Conservation (phyloP, 2,888 invertebrate genomes). For the Heteromurus nitidus region DNA sequence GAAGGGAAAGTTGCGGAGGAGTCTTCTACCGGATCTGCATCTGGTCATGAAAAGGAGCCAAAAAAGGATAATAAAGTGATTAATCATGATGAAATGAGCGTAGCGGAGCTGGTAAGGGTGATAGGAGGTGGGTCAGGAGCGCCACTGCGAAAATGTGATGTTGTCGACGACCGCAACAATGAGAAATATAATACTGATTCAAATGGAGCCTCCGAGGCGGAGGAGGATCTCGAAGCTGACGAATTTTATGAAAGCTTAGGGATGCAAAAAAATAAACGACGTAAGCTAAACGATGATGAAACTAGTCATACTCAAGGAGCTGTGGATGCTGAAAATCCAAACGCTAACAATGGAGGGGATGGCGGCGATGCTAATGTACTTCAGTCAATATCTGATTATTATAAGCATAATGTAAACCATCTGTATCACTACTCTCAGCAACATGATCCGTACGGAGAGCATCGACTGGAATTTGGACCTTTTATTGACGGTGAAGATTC, state of each 20-base stretch:
- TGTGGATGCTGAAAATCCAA: too few relatives aligned
- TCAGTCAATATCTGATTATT: conserved; percentile 69
- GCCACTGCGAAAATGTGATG: conserved; percentile 68
- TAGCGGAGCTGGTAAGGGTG: conserved; percentile 70
- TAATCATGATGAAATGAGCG: conserved; percentile 65
- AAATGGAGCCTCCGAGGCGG: conserved; percentile 38
- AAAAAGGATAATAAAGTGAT: conserved; percentile 3
- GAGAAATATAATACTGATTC: conserved; percentile 27
- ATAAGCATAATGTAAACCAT: conserved; percentile 64
- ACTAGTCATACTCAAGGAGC: background rate
- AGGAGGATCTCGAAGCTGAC: conserved; percentile 65
- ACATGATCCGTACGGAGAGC: conserved; percentile 66
- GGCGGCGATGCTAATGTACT: conserved; percentile 37
- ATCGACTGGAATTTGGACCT: conserved; percentile 69
- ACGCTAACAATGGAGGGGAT: background rate
- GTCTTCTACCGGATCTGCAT: background rate
- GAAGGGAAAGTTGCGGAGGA: background rate
- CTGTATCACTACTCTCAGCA: conserved; percentile 68
- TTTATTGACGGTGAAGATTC: conserved; percentile 60
- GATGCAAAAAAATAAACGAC: conserved; percentile 42
- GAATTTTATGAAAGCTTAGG: conserved; percentile 73
- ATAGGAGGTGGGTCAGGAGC: conserved; percentile 72
- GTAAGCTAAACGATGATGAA: conserved; percentile 27
- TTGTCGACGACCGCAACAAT: conserved; percentile 62
- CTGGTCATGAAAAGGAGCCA: background rate